Conservation (phyloP, 2,113 vertebrate genomes). For the Delphinus delphis region DNA sequence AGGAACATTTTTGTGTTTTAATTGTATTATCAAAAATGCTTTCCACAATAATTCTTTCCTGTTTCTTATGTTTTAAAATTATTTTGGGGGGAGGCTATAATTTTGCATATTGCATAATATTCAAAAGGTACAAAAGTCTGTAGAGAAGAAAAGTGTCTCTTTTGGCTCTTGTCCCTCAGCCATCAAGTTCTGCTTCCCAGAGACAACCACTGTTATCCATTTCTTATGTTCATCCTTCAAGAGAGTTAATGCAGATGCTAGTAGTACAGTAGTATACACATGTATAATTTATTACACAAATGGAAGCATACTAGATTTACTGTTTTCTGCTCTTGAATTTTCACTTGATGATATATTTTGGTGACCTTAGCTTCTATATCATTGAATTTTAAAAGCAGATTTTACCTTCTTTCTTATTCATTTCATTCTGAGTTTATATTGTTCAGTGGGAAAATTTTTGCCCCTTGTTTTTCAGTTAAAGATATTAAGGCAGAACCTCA, state of each 20-base stretch:
- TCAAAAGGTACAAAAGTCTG: background rate
- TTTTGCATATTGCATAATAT: background rate
- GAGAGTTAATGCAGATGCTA: background rate
- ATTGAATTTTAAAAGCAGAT: slow-evolving; percentile 1
- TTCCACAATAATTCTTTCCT: background rate
- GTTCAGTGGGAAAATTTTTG: background rate
- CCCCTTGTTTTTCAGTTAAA: slow-evolving; percentile 83
- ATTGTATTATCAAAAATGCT: background rate
- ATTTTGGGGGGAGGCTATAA: background rate
- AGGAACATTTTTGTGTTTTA: background rate
- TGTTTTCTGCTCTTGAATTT: background rate
- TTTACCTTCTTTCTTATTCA: background rate
- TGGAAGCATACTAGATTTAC: background rate
- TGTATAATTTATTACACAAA: background rate
- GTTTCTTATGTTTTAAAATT: background rate
- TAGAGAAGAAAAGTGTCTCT: background rate
- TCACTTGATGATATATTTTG: background rate
- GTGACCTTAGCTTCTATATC: background rate
- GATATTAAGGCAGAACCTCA: slow-evolving; percentile 87
- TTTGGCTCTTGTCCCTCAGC: background rate
- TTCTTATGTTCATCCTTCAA: background rate
- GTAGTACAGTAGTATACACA: background rate
- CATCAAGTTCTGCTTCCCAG: background rate
- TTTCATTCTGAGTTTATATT: background rate
- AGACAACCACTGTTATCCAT: background rate